Conservation (phyloP, 2,113 vertebrate genomes). For the Lepus timidus region DNA sequence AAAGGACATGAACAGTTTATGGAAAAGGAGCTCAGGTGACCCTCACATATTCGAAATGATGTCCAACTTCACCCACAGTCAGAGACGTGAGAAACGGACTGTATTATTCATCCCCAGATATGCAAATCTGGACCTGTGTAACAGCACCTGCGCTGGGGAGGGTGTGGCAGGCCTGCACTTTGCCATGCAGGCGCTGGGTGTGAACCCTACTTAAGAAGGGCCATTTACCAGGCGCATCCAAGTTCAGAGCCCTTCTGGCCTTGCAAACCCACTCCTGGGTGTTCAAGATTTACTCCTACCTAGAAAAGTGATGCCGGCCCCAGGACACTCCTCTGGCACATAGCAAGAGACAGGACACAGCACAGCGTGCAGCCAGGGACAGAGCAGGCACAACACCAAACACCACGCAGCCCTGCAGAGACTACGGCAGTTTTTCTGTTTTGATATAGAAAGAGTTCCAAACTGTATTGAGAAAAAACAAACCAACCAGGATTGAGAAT, state of each 20-base stretch:
- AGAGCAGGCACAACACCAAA: not conserved
- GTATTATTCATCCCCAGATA: not conserved
- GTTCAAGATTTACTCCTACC: not conserved
- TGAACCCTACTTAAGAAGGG: not conserved
- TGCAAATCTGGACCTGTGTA: not conserved
- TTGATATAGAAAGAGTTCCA: constrained; percentile 6
- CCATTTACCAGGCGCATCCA: not conserved
- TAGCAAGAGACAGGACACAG: not conserved
- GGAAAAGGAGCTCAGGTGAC: not conserved
- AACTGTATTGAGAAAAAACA: not conserved
- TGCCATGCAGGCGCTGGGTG: not conserved
- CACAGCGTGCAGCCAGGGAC: not conserved
- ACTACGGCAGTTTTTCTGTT: not conserved
- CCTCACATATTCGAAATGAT: not conserved
- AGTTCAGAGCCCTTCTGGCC: not conserved
- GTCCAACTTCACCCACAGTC: not conserved
- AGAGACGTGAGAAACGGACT: not conserved
- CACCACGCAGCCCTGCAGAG: not conserved
- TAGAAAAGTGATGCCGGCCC: not conserved
- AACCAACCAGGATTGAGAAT: not conserved
- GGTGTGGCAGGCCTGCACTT: not conserved
- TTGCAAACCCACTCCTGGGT: not conserved
- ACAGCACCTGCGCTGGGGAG: no score
- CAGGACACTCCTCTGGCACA: not conserved
- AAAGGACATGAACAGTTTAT: not conserved